Evolutionary conservation across 2,888 invertebrate genomes (phyloP), one percentile per base, ranked within the genome.

Genomic region (Cephus runcator): DNA sequence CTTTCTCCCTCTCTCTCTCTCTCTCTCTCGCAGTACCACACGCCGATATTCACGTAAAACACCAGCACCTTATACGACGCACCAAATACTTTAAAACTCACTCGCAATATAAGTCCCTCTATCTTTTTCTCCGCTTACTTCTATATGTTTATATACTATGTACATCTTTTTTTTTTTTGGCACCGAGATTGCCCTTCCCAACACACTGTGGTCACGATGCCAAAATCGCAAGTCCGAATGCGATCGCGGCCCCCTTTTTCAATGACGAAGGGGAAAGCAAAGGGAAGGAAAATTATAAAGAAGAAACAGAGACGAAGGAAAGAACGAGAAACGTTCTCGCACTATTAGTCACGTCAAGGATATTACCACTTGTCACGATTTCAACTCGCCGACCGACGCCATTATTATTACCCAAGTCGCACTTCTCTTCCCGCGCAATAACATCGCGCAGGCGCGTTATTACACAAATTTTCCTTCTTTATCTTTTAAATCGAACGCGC

Each of bases 121-220:
- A 85, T 86, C 81, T 79, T 56, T 56, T 56, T 34, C 74, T 74
- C 56, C 34, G 30, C 68, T 76, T 73, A 78, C 82, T 82, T 82
- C 87, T 88, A 90, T 85, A 85, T 35, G 73, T 88, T 89, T 88
- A 88, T 87, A 88, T 90, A 89, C 87, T 91, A 90, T 91, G 81
- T 91, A 90, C 90, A 91, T 88, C 88, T 89, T 34, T 9, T 88
- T 6, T n/a, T 89, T 81, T 89, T 89, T 90, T 91, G 91, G 91
- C 91, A 91, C 90, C 89, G 85, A 83, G 87, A 88, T 84, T 84
- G 85, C 86, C 83, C 83, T 83, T 86, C 82, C 81, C 80, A 80
- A 79, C 75, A 78, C 75, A 23, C 56, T 23, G 80, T 23, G 80
- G 81, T 40, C 80, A 83, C 83, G 83, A 85, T 85, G 83, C 85